Evolutionary conservation across 2,113 vertebrate genomes (phyloP).

Genomic region (Halichoerus grypus): DNA sequence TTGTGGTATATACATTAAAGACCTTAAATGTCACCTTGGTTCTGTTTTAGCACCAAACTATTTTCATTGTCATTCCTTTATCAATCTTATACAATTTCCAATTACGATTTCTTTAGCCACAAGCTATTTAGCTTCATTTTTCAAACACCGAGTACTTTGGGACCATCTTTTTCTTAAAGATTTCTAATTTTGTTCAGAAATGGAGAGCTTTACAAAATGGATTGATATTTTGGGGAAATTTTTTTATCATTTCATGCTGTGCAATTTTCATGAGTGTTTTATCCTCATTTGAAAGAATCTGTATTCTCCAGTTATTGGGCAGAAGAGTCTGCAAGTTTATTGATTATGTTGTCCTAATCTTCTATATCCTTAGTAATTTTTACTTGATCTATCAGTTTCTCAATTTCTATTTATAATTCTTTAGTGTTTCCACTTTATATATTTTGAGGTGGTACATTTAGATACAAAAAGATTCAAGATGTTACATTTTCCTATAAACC

Average conservation of each 20-base stretch:
- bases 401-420: neutral
- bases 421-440: conserved; percentile 11
- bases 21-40: neutral
- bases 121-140: neutral
- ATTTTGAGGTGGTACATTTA: neutral
- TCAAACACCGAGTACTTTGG: neutral
- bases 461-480: neutral
- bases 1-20: neutral
- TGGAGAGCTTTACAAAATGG: neutral
- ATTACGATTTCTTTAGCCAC: neutral
- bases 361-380: neutral
- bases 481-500: neutral
- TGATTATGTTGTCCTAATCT: neutral
- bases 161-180: neutral
- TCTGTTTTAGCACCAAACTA: neutral
- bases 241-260: neutral
- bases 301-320: neutral
- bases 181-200: conserved; percentile 31
- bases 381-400: neutral
- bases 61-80: neutral
- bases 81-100: neutral
- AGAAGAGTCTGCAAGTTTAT: neutral
- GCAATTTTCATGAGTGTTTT: neutral
- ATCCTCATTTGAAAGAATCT: neutral
- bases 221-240: neutral